phyloP scores from a whole-genome alignment of 2,797 vertebrate genomes.

The Epinephelus coioides region DNA sequence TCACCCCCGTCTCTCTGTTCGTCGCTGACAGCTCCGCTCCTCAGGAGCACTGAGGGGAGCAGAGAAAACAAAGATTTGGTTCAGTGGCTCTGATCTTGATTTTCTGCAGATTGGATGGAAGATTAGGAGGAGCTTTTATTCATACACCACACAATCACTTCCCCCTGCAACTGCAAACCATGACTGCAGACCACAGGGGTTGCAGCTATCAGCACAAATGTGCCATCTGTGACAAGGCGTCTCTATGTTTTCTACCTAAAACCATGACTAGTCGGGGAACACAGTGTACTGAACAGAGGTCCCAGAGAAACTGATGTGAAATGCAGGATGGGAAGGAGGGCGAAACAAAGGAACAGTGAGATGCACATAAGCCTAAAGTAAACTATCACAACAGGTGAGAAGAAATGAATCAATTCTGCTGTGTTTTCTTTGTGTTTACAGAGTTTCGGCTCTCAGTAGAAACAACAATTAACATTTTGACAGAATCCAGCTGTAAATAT shows the following conservation, averaged over 20 bases:
- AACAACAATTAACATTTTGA: neutral
- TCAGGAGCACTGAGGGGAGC: conserved; percentile 76
- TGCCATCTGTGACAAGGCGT: conserved; percentile 78
- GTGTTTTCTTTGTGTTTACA: conserved; percentile 27
- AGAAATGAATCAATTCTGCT: conserved; percentile 43
- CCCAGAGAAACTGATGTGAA: conserved; percentile 53
- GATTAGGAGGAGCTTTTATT: conserved; percentile 81
- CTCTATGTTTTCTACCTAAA: conserved; percentile 67
- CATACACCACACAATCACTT: conserved; percentile 74
- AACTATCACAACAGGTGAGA: conserved; percentile 37
- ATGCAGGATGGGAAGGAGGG: conserved; percentile 23
- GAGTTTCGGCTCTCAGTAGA: neutral
- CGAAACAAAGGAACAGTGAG: conserved; percentile 46
- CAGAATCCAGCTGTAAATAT: conserved; percentile 24
- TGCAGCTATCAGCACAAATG: conserved; percentile 76
- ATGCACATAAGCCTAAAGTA: conserved; percentile 33
- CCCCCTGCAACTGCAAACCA: conserved; percentile 71
- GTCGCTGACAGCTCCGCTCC: conserved; percentile 79
- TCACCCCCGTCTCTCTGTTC: conserved; percentile 61
- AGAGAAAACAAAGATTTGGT: conserved; percentile 83
- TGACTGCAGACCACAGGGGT: conserved; percentile 78
- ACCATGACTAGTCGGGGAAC: conserved; percentile 60
- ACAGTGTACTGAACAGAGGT: conserved; percentile 55
- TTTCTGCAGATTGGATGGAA: conserved; percentile 84
- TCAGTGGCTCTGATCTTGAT: conserved; percentile 84